Percentiles rank a stretch among this genome's conserved stretches.
phyloP scores from a whole-genome alignment of 2,888 invertebrate species.

The Polyommatus iphigenia region DNA sequence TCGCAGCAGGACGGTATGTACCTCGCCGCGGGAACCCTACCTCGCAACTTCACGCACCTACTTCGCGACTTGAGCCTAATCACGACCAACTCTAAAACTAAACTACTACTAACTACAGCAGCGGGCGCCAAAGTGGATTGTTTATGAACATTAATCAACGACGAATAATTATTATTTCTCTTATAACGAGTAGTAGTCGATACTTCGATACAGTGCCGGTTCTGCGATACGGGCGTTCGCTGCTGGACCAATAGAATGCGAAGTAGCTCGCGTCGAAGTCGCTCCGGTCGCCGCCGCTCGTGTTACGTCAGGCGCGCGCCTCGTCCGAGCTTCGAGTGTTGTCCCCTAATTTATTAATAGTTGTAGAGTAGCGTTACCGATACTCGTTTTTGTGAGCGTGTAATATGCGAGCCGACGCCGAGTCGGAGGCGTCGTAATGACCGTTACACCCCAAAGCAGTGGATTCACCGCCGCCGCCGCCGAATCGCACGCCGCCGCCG shows the following conservation, averaged over 20 bases:
- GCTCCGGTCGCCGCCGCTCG: neutral
- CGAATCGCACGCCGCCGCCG: constrained; percentile 49
- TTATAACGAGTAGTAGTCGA: neutral
- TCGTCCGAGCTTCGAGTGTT: neutral
- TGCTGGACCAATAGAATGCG: neutral
- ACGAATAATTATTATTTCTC: neutral
- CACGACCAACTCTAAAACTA: too few species aligned
- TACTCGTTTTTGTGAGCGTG: neutral
- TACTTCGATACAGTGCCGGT: neutral
- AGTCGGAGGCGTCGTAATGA: neutral
- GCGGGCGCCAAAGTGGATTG: neutral
- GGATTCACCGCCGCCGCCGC: constrained; percentile 62
- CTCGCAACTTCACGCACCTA: neutral
- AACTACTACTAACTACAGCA: neutral
- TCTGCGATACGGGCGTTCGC: neutral
- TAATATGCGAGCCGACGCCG: neutral
- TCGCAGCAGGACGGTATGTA: constrained; percentile 66
- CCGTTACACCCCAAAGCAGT: constrained; percentile 40
- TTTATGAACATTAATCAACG: neutral
- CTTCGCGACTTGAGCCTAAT: neutral
- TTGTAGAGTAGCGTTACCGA: neutral
- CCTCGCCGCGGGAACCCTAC: neutral
- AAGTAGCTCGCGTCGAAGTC: neutral
- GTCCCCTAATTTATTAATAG: neutral
- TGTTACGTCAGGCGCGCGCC: constrained; percentile 11